Evolutionary conservation across 2,888 invertebrate species (phyloP), one percentile per base, ranked within the genome.

Genomic region (Xylota sylvarum): DNA sequence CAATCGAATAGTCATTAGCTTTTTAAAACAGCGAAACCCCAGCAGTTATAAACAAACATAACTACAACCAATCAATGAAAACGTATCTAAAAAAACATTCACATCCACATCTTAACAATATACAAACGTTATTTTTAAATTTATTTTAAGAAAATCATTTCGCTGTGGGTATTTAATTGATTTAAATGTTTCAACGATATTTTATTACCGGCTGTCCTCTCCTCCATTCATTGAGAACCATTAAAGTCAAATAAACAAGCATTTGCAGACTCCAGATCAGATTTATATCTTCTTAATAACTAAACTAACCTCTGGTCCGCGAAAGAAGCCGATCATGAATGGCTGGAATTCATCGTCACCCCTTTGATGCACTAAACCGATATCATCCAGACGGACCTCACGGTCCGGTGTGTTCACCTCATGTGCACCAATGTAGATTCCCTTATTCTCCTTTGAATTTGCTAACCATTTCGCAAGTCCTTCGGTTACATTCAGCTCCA

Each of bases 271-370:
- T n/a, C 17, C 72, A 48, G 46, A 77, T 37, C 67, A 69, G 58
- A 69, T 77, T 69, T 50, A 69, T 69, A 77, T 69, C 58, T 65
- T 50, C 52, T 73, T 69, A 82, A 67, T 77, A 79, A 67, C 50
- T 73, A 52, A 77, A 72, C 93, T 93, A 94, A 87, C 95, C 93
- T 89, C 95, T 92, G 82, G 95, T 93, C 88, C 96, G 91, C 96
- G 96, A 91, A 97, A 95, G 92, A 97, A 98, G 0, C 97, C 97
- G 9, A 98, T 98, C 94, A 98, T 94, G 92, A 98, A 98, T 0
- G 98, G 97, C 90, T 98, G 97, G 89, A 96, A 96, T 88, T 97
- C 97, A 89, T 96, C 96, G 88, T 95, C 94, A 2, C 96, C 96
- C 88, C 95, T 95, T 6, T 95, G 94, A 88, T 96, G 96, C 23